Evolutionary conservation across 2,888 invertebrate genomes (phyloP).

Genomic region (Brachynemurus nebulosus): DNA sequence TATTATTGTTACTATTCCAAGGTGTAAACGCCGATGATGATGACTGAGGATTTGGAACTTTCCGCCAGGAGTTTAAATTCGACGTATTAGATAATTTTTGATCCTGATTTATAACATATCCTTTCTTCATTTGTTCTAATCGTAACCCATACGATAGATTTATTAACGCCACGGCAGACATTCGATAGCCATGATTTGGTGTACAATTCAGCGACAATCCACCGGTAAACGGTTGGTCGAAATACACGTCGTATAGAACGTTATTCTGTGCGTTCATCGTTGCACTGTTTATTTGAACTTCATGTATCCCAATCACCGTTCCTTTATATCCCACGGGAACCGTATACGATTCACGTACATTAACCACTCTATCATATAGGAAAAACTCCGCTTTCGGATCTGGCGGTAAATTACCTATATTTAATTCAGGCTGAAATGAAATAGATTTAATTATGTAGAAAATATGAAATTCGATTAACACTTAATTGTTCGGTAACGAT

Average conservation of each 20-base stretch:
- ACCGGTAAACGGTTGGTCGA: constrained; percentile 62
- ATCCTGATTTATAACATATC: no score
- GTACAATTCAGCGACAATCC: constrained; percentile 40
- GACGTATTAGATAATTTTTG: no score
- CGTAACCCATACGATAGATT: constrained; percentile 44
- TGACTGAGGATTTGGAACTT: not conserved
- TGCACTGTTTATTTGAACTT: constrained; percentile 16
- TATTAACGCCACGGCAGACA: constrained; percentile 39
- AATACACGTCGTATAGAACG: constrained; percentile 61
- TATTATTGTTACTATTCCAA: no score
- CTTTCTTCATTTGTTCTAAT: constrained; percentile 26
- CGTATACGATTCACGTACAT: constrained; percentile 55
- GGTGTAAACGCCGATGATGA: not conserved
- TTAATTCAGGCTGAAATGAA: constrained; percentile 30
- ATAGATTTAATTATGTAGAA: constrained; percentile 5
- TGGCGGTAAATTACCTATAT: constrained; percentile 40
- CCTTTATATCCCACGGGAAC: constrained; percentile 76
- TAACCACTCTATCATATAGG: constrained; percentile 75
- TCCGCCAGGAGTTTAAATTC: not conserved
- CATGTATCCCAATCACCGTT: constrained; percentile 61
- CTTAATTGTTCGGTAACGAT: not conserved
- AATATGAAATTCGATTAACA: not conserved
- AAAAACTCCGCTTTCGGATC: constrained; percentile 50
- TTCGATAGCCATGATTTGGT: constrained; percentile 35
- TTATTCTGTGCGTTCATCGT: constrained; percentile 39